Base-by-base conservation (phyloP, 2,888 invertebrate species). In the Pollenia griseotomentosa region DNA sequence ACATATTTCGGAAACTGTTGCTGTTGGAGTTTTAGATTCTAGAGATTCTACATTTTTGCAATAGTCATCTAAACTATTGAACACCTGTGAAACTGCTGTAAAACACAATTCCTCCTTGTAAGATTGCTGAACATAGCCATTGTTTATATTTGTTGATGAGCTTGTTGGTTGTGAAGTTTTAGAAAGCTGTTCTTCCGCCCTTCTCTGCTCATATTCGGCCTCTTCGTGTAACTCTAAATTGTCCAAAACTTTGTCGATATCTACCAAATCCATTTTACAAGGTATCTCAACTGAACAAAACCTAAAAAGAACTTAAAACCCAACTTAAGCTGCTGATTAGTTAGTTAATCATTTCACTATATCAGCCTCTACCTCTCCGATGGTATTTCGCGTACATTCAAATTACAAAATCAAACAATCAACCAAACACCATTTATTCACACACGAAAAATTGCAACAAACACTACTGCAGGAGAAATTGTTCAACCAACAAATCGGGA, bases 181-280 rank as follows among this genome's bases (percentile, higher is more conserved):
- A 33, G 16, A n/a, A 51, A 81, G 85, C 3, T 82, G 63, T 8
- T 80, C 83, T 11, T 66, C 68, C 3, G 61, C 48, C 61, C 82
- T 88, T 48, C 87, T 88, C 46, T 88, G 88, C 51, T 92, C 92
- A 74, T 91, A 90, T 46, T 91, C 92, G 44, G 89, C 92, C 94
- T 97, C 96, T 94, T 97, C 96, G 91, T 95, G 96, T 90, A 96
- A 95, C 93, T 97, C 97, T 91, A 97, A 96, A 92, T 97, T 97
- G 93, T 97, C 97, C 83, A 97, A 94, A 88, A 97, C 96, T 94
- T 97, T 96, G 93, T 97, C 97, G 91, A 97, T 94, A 94, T 97
- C 97, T 87, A 97, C 96, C 83, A 93, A 90, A 92, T 93, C 93
- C 94, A 93, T 93, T 61, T 19, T 88, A 51, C 46, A 44, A 40